Percentiles rank a stretch among this genome's conserved stretches.
Conservation (phyloP, 1,140 invertebrate species). For the Amyelois transitella region DNA sequence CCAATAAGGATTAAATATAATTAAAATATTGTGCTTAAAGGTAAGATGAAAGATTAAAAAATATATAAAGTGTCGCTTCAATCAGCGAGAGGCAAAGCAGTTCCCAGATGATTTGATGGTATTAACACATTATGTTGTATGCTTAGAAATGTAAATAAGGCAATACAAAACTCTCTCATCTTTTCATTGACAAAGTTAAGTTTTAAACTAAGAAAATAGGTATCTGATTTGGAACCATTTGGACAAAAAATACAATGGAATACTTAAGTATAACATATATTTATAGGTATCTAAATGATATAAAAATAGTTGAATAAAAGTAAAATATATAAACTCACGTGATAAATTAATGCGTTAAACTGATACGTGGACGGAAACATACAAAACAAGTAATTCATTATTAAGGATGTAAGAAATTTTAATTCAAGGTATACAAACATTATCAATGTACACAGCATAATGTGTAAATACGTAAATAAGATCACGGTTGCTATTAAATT, state of each 20-base stretch:
- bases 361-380: not conserved
- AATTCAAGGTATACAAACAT: too few relatives aligned
- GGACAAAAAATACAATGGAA: too few relatives aligned
- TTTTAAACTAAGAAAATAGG: too few relatives aligned
- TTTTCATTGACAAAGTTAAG: too few relatives aligned
- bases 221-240: too few relatives aligned
- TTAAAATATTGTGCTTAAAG: constrained; percentile 36
- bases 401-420: not conserved
- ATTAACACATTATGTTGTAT: not conserved
- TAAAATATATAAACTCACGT: too few relatives aligned
- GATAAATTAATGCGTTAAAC: too few relatives aligned
- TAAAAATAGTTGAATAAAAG: too few relatives aligned
- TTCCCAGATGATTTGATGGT: not conserved
- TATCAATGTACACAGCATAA: not conserved
- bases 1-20: constrained; percentile 49
- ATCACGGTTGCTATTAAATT: not conserved
- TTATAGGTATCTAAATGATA: too few relatives aligned
- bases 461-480: not conserved
- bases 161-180: too few relatives aligned
- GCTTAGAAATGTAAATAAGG: too few relatives aligned
- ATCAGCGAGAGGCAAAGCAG: not conserved
- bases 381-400: not conserved
- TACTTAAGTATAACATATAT: too few relatives aligned
- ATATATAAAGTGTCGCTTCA: not conserved
- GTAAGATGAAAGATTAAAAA: constrained; percentile 14